Evolutionary conservation across 2,888 invertebrate species (phyloP).

Genomic region (Lithophane semibrunnea): DNA sequence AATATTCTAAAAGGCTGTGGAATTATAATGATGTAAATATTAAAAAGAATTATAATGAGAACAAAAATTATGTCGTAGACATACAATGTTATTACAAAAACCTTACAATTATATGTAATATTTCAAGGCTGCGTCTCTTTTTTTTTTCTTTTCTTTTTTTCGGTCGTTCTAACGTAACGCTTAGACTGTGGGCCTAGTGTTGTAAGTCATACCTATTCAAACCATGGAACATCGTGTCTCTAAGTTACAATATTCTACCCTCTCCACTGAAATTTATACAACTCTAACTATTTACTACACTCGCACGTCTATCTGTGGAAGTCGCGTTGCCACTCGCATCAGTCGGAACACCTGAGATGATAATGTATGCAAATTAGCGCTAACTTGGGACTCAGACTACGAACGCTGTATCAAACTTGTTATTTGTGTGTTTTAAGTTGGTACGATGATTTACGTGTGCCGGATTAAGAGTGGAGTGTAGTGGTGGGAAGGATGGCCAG

Average conservation of each 20-base stretch:
- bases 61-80: neutral
- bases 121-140: neutral
- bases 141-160: no score
- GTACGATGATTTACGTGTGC: slow-evolving; percentile 82
- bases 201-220: neutral
- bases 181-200: neutral
- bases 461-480: slow-evolving; percentile 75
- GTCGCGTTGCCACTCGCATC: slow-evolving; percentile 48
- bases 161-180: neutral
- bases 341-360: slow-evolving; percentile 86
- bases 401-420: slow-evolving; percentile 89
- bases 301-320: slow-evolving; percentile 17
- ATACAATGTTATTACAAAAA: neutral
- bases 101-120: neutral
- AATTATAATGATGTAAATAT: slow-evolving; percentile 37
- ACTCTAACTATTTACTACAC: slow-evolving; percentile 10
- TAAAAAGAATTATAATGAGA: slow-evolving; percentile 17
- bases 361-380: slow-evolving; percentile 89
- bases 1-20: slow-evolving; percentile 19
- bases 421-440: slow-evolving; percentile 83
- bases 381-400: slow-evolving; percentile 82
- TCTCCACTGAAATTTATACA: neutral
- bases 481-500: slow-evolving; percentile 42
- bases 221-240: neutral
- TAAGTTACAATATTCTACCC: neutral